A percentile compares a stretch with the other conserved stretches of the same genome.
phyloP scores from a whole-genome alignment of 2,888 invertebrate genomes.

The Acleris holmiana region DNA sequence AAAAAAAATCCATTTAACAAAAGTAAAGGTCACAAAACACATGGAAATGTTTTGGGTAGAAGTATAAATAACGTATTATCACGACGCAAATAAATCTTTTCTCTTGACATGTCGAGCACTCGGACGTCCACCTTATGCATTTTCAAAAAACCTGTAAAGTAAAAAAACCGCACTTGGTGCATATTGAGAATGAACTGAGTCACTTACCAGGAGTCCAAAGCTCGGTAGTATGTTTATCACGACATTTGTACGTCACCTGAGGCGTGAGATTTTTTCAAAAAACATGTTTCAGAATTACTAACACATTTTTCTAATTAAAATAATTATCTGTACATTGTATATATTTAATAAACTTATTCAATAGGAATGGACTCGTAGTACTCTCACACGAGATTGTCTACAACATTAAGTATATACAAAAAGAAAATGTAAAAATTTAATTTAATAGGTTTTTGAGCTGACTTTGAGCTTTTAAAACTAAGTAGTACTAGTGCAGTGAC shows the following conservation, averaged over 20 bases:
- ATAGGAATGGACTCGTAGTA: constrained; percentile 47
- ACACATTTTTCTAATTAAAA: constrained; percentile 42
- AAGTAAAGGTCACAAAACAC: too few species aligned
- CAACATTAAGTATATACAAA: constrained; percentile 65
- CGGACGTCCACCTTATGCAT: too few species aligned
- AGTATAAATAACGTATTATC: too few species aligned
- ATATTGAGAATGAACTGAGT: background rate
- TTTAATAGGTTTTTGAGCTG: constrained; percentile 72
- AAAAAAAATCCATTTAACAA: too few species aligned
- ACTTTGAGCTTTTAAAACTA: constrained; percentile 82
- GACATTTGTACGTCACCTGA: background rate
- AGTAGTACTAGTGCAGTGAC: constrained; percentile 47
- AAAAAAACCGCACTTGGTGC: background rate
- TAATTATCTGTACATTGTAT: constrained; percentile 58
- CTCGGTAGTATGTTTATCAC: background rate
- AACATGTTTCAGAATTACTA: constrained; percentile 5
- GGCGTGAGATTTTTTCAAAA: constrained; percentile 3
- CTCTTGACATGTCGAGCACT: too few species aligned
- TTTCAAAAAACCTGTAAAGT: too few species aligned
- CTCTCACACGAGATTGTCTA: constrained; percentile 39
- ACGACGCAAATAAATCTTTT: too few species aligned
- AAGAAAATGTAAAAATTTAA: constrained; percentile 42
- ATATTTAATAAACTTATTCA: constrained; percentile 42
- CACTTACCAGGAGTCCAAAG: background rate
- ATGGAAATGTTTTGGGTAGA: too few species aligned